Base-by-base conservation (phyloP, 2,113 vertebrate genomes). In the Bujurquina vittata region DNA sequence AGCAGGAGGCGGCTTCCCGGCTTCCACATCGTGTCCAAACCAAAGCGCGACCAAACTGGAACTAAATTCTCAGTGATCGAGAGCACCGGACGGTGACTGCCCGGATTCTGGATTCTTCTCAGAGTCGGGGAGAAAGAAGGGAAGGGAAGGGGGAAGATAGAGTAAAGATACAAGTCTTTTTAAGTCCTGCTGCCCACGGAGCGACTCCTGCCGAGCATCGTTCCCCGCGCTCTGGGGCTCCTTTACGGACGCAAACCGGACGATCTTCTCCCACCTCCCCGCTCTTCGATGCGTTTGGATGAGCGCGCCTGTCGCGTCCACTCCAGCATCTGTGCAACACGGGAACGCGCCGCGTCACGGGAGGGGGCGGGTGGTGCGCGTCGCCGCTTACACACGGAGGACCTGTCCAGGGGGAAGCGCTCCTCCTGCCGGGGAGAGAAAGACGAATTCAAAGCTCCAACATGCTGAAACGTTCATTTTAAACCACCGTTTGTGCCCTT, bases 1-100 rank as follows among this genome's bases (percentile, higher is more conserved):
- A 95, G 88, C 74, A 96, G 88, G 65, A 96, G 77, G 31, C 96
- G 87, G 62, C 95, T 40, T 56, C 87, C 85, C 11, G 95, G 88
- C 58, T 89, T 87, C 80, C 91, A 88, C 95, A 96, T 94, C 96
- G 95, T 96, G 33, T 83, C 65, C 57, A 12, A 15, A 3, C 1
- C 6, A 31, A 56, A 62, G 29, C 26, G 2, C 4, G 10, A 61
- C 56, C 22, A 63, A 72, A 83, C 22, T 43, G 75, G 7, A 52
- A 2, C 40, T 49, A 52, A 65, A 74, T 10, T 52, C 40, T 3
- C 49, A 37, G 23, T 43, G 77, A 79, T n/a, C 78, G 55, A 33
- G 69, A 26, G 6, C 12, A 23, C 60, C 11, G 58, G 61, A 26
- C 35, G 35, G 33, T 2, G 58, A 26, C 37, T 31, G 62, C 2